phyloP scores from a whole-genome alignment of 1,140 invertebrate genomes.

The Hycleus cichorii region DNA sequence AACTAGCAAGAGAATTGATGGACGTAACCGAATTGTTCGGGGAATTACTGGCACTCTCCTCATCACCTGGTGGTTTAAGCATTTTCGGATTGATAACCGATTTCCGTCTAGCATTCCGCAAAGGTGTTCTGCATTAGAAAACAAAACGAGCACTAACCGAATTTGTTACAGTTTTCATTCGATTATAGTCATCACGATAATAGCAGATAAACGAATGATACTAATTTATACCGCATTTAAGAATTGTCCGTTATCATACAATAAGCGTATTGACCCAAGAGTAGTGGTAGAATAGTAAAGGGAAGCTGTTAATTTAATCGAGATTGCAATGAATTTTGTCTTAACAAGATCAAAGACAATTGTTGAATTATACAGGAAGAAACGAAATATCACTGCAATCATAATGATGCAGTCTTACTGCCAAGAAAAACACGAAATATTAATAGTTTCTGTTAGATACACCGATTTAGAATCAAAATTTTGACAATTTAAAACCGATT shows the following conservation, averaged over 20 bases:
- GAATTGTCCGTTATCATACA: slow-evolving; percentile 3
- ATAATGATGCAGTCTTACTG: too few relatives aligned
- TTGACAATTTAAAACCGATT: too few relatives aligned
- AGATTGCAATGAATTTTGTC: too few relatives aligned
- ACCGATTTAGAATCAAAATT: too few relatives aligned
- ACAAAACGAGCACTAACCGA: slow-evolving; percentile 1
- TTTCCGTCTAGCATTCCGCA: slow-evolving; percentile 39
- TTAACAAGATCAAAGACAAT: too few relatives aligned
- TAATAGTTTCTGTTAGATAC: too few relatives aligned
- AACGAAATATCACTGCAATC: too few relatives aligned
- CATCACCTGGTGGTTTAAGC: slow-evolving; percentile 42
- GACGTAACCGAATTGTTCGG: slow-evolving; percentile 70
- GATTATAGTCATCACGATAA: slow-evolving; percentile 5
- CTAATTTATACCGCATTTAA: slow-evolving; percentile 4
- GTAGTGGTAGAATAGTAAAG: neutral
- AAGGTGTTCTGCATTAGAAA: slow-evolving; percentile 33
- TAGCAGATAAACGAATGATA: slow-evolving; percentile 1
- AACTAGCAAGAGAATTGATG: slow-evolving; percentile 72
- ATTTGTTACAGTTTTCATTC: slow-evolving; percentile 11
- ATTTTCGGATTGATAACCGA: slow-evolving; percentile 41
- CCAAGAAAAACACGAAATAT: too few relatives aligned
- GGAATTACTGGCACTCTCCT: slow-evolving; percentile 36
- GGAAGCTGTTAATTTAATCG: slow-evolving; percentile 2
- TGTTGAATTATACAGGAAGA: too few relatives aligned
- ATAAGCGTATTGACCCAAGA: slow-evolving; percentile 4